Conservation (phyloP, 2,797 vertebrate genomes). For the Lerista edwardsae region DNA sequence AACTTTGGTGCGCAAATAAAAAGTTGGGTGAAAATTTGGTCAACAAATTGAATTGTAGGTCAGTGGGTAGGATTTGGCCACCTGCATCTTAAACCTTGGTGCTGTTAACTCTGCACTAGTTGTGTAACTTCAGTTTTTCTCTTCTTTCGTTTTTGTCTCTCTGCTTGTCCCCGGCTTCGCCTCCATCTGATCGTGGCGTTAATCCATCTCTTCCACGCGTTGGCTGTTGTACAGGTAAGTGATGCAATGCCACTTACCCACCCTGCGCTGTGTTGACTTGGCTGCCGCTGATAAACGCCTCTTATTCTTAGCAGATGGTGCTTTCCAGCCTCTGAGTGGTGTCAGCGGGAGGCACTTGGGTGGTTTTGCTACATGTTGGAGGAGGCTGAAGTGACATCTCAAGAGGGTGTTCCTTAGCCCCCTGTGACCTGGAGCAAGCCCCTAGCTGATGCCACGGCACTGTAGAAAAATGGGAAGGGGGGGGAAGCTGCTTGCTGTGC, state of each 20-base stretch:
- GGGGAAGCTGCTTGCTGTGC: too few relatives aligned
- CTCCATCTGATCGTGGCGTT: background rate
- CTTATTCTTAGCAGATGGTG: conserved; percentile 21
- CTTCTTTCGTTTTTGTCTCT: background rate
- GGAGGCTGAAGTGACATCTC: conserved; percentile 3
- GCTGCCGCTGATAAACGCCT: background rate
- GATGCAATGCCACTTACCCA: background rate
- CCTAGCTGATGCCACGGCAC: too few relatives aligned
- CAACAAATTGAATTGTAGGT: background rate
- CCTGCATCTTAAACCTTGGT: background rate
- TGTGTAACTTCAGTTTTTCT: background rate
- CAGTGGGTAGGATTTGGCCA: too few relatives aligned
- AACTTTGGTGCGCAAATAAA: background rate
- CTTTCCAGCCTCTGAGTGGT: conserved; percentile 30
- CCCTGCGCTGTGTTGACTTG: background rate
- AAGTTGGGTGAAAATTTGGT: too few relatives aligned
- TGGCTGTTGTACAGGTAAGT: conserved; percentile 26
- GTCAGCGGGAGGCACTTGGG: conserved; percentile 6
- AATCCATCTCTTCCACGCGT: background rate
- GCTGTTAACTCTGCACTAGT: background rate
- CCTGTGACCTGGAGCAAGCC: background rate
- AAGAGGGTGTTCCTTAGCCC: background rate
- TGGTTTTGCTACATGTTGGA: background rate
- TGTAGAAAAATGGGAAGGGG: too few relatives aligned
- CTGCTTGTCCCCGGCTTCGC: background rate